These are phyloP conservation scores for Abrostola triplasia DNA, from an alignment of 2,888 invertebrate species.

Conservation along the genomic window DNA sequence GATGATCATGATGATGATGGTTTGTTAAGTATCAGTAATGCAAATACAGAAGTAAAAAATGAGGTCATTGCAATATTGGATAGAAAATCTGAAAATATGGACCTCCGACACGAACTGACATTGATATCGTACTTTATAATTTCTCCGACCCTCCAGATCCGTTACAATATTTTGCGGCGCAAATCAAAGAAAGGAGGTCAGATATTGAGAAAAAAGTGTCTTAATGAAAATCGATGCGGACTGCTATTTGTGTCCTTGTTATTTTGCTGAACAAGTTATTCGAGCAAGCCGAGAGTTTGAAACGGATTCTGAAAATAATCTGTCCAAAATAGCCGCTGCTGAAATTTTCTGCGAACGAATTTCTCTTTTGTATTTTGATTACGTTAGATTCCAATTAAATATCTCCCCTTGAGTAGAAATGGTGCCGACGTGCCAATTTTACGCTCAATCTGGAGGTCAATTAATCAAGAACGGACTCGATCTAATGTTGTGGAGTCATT, in stretches of 20 bases:
- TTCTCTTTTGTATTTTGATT: constrained; percentile 9
- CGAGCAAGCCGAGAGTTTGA: neutral
- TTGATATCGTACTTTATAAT: constrained; percentile 16
- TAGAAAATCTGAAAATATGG: constrained; percentile 4
- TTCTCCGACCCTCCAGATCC: constrained; percentile 10
- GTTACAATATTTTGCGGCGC: constrained; percentile 29
- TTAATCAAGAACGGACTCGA: constrained; percentile 23
- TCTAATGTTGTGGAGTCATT: constrained; percentile 5
- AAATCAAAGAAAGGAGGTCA: constrained; percentile 43
- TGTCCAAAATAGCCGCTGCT: neutral
- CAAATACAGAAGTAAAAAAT: too few relatives aligned
- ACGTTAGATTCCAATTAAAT: constrained; percentile 9
- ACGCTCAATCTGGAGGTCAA: constrained; percentile 20
- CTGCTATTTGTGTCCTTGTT: constrained; percentile 33
- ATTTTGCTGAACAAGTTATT: constrained; percentile 30
- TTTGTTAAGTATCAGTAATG: too few relatives aligned
- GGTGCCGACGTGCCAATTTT: constrained; percentile 16
- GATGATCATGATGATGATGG: too few relatives aligned
- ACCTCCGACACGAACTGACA: neutral
- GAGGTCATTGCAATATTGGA: neutral
- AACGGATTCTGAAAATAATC: constrained; percentile 8
- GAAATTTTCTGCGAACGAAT: neutral
- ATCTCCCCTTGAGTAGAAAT: constrained; percentile 5
- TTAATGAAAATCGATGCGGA: constrained; percentile 42
- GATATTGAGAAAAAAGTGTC: constrained; percentile 34